Evolutionary conservation across 2,113 vertebrate species (phyloP).

Genomic region (Procavia capensis): DNA sequence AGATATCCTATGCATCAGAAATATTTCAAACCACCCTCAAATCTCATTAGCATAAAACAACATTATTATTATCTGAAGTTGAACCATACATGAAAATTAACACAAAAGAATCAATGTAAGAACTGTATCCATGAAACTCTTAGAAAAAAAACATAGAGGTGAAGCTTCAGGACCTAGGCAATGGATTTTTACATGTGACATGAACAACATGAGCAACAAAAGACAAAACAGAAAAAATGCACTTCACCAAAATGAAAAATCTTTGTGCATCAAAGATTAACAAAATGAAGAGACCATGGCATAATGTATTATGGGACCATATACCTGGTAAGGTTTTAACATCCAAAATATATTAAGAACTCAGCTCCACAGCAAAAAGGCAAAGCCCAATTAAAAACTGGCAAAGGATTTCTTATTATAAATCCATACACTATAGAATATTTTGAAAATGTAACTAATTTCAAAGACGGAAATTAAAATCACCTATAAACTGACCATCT

Average conservation of each 20-base stretch:
- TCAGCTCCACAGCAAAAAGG: no score
- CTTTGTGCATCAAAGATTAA: background rate
- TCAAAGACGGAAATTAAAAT: constrained; percentile 16
- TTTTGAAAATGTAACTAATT: background rate
- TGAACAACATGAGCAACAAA: background rate
- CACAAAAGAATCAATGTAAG: background rate
- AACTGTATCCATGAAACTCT: background rate
- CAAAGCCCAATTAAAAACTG: no score
- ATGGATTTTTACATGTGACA: background rate
- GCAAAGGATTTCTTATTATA: background rate
- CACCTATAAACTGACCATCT: background rate
- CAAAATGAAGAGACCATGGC: background rate
- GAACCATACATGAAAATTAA: background rate
- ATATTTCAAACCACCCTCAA: background rate
- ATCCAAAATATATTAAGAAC: no score
- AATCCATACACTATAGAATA: background rate
- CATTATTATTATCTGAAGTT: background rate
- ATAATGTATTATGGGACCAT: no score
- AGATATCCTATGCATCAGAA: background rate
- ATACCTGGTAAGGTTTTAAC: no score
- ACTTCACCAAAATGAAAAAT: background rate
- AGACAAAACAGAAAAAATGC: background rate
- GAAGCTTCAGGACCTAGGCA: background rate
- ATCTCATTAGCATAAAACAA: background rate
- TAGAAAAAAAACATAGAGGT: background rate